phyloP scores from a whole-genome alignment of 1,140 invertebrate species.

The Drosophila miranda region DNA sequence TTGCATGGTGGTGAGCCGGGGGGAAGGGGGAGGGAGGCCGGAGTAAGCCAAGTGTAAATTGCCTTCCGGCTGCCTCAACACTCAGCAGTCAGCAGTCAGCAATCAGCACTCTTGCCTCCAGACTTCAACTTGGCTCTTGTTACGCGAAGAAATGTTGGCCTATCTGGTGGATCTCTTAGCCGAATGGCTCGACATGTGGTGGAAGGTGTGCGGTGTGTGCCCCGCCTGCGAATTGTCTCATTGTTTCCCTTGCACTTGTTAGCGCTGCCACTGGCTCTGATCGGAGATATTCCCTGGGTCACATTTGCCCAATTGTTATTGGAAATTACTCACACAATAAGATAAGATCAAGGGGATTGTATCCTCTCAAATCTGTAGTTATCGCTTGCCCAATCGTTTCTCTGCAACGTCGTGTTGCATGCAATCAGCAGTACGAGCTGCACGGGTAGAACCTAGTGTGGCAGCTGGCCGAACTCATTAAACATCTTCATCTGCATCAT shows the following conservation, averaged over 20 bases:
- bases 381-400: slow-evolving; percentile 25
- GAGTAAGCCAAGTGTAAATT: slow-evolving; percentile 62
- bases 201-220: slow-evolving; percentile 34
- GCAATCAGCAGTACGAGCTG: slow-evolving; percentile 59
- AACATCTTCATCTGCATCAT: slow-evolving; percentile 59
- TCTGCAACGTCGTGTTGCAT: slow-evolving; percentile 41
- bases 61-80: slow-evolving; percentile 62
- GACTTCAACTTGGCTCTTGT: slow-evolving; percentile 68
- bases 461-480: slow-evolving; percentile 26
- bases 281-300: slow-evolving; percentile 16
- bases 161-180: slow-evolving; percentile 25
- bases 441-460: slow-evolving; percentile 29
- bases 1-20: slow-evolving; percentile 24
- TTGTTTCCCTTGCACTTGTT: slow-evolving; percentile 37
- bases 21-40: not conserved
- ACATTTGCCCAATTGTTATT: not conserved
- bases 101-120: not conserved
- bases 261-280: slow-evolving; percentile 24
- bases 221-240: slow-evolving; percentile 40
- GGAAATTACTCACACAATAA: not conserved
- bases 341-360: slow-evolving; percentile 6
- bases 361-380: not conserved
- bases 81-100: not conserved
- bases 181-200: slow-evolving; percentile 17
- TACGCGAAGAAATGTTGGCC: slow-evolving; percentile 60